Evolutionary conservation across 2,888 invertebrate species (phyloP), one percentile per base, ranked within the genome.

Genomic region (Patella depressa): DNA sequence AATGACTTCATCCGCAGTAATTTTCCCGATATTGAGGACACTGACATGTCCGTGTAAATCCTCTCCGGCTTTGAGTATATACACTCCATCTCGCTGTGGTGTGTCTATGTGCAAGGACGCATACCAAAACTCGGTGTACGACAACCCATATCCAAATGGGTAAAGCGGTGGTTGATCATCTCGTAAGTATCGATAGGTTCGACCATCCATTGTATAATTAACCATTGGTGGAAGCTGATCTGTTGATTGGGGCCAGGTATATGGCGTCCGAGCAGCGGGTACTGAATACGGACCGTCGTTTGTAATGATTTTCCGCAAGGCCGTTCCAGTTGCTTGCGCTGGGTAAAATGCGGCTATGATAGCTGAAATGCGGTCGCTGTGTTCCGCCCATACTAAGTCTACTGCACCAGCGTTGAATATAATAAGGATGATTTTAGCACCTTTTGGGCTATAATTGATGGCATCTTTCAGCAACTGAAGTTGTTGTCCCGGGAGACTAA

Each of bases 321-420:
- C 89, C 54, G 80, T 84, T 0, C 90, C 90, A 7, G 88, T 83
- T 0, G 87, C 78, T 79, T 90, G 89, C 7, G 88, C 90, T 7
- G 90, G 90, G 80, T 88, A 89, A 78, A 85, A 87, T 74, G 89
- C 89, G 76, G 86, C 85, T 11, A 90, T 55, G 65, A 90, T 87
- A 34, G 82, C 83, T 5, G 34, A 34, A 9, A 87, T 83, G 17
- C 71, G 73, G 4, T 75, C 53, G 24, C 34, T 77, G 34, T 19
- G 29, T 11, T 80, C 82, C 14, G 87, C 85, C 83, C 80, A 81
- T 5, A 78, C 65, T 34, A 87, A 77, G 72, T 87, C 85, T 24
- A 88, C 74, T 15, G 87, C 85, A 29, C 86, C 86, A n/a, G 80
- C 87, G 72, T 80, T 81, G 59, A 87, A 78, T 57, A 87, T 72